Evolutionary conservation across 2,888 invertebrate genomes (phyloP), one percentile per base, ranked within the genome.

Genomic region (Tenthredo notha): DNA sequence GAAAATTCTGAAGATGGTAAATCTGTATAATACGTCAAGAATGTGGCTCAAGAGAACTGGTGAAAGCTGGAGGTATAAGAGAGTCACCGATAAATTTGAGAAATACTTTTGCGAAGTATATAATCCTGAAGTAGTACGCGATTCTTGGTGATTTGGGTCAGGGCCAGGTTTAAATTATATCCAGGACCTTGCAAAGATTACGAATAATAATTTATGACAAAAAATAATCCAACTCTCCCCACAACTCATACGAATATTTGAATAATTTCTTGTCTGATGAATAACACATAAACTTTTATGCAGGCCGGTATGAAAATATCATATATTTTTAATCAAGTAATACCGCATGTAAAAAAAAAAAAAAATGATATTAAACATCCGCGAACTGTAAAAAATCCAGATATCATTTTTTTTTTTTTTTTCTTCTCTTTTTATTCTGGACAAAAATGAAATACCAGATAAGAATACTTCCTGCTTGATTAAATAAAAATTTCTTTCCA

Each of bases 1-100:
- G 43, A 15, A 21, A 75, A 75, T 47, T 47, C 29, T 25, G 43
- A 21, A 2, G 15, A 75, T 43, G 47, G 21, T 15, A 75, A 75
- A 75, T 75, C 75, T 50, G 15, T 75, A 47, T 25, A 43, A n/a
- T 10, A 75, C 9, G 18, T 25, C 43, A 50, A 77, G 77, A 77
- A 77, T 77, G 75, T 47, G 50, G 77, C 33, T 77, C n/a, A 50
- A 50, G 77, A 50, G 50, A 33, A 77, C 47, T n/a, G 77, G 77
- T 77, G 77, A 77, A 77, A 77, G 77, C 54, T 33, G 47, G 77
- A 47, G 54, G 54, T 43, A 50, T 33, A 54, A 54, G 77, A 54
- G 77, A 77, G 77, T 54, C 77, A 54, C 43, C 50, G 77, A 77
- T 77, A 77, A 77, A 77, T 77, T 77, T 77, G 77, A 77, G 47